These are phyloP conservation scores for Mycetomoellerius zeteki DNA, from an alignment of 1,140 invertebrate species.

Conservation along the genomic window DNA sequence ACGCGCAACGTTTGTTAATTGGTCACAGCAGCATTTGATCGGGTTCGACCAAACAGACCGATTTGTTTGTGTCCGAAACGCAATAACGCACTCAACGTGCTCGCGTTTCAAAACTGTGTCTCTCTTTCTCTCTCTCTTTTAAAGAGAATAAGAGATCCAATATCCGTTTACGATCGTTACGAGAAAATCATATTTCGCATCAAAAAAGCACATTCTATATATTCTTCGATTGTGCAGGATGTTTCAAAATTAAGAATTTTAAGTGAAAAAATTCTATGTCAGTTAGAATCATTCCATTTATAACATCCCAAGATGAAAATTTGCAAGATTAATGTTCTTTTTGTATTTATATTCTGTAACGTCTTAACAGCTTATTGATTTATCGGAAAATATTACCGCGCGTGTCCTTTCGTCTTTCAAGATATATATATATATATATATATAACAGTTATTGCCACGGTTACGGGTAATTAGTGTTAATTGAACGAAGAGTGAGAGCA, in stretches of 20 bases:
- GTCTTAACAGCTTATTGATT: conserved; percentile 53
- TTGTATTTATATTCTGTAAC: neutral
- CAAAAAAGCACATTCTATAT: neutral
- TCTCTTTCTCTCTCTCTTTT: neutral
- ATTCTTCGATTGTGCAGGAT: neutral
- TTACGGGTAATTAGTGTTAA: conserved; percentile 74
- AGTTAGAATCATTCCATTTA: neutral
- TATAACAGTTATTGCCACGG: conserved; percentile 66
- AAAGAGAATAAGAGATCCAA: neutral
- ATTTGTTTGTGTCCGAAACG: conserved; percentile 46
- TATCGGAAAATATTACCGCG: conserved; percentile 53
- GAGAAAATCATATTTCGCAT: conserved; percentile 8
- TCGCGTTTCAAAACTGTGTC: conserved; percentile 14
- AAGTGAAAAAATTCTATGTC: neutral
- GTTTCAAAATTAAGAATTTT: neutral
- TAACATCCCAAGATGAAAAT: neutral
- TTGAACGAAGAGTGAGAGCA: conserved; percentile 58
- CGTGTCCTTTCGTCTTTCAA: conserved; percentile 27
- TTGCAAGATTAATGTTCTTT: neutral
- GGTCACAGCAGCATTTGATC: conserved; percentile 51
- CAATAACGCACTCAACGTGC: conserved; percentile 36
- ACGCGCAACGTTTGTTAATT: conserved; percentile 56
- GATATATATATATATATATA: conserved; percentile 1
- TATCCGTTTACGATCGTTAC: conserved; percentile 21
- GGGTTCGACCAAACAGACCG: conserved; percentile 38